Evolutionary conservation across 2,888 invertebrate genomes (phyloP), one percentile per base, ranked within the genome.

Genomic region (Calameuta filiformis): DNA sequence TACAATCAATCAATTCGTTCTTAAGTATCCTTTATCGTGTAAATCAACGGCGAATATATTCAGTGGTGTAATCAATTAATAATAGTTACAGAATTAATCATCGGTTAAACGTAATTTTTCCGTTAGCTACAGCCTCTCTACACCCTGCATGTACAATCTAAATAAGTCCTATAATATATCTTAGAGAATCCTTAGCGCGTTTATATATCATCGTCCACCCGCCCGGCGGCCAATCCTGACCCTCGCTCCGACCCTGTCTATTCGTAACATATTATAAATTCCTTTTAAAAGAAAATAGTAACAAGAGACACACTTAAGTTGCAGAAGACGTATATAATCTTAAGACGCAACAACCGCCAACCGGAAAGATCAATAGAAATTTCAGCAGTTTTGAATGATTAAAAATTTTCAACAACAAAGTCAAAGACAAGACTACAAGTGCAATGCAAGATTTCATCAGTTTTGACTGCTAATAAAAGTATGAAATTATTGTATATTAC

Each of bases 131-230:
- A 71, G 84, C 83, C 81, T 88, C 83, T 85, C 83, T 84, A 85
- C 81, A 84, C 77, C 82, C 82, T 85, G 84, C 82, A 84, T 84
- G 82, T 81, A 86, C 83, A 85, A 85, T 86, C 82, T 86, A 86
- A 85, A 82, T 86, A 86, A 79, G 76, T 56, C 56, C 56, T 56
- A 56, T 23, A 56, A 78, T 80, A 74, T 84, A 84, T 79, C 34
- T 75, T 82, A 37, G 35, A 80, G 71, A 78, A 78, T 76, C 73
- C 73, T 75, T 33, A 75, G 75, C 77, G 73, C 56, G 56, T 23
- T 56, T 56, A 23, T 56, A 56, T 56, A 56, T 56, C 56, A 56
- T 56, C 56, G 56, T 56, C 56, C 56, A 56, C 23, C 71, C 34
- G 34, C 71, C 31, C 71, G 30, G 30, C 23, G 31, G 71, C 71